A percentile compares a stretch with the other conserved stretches of the same genome.
Conservation (phyloP, 2,797 vertebrate genomes). For the Brachymystax lenok region DNA sequence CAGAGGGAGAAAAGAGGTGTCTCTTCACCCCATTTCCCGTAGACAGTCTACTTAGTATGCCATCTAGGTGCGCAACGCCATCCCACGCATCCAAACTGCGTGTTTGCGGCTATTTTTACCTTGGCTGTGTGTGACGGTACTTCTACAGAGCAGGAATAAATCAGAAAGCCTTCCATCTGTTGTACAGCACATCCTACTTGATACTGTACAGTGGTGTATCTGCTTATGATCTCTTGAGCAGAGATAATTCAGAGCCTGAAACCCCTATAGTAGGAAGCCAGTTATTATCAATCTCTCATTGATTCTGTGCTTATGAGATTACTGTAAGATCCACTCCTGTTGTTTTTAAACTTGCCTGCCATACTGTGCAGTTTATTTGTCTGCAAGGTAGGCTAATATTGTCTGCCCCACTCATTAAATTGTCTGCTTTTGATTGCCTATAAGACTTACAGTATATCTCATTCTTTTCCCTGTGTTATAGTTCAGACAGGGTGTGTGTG, state of each 20-base stretch:
- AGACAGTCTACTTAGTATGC: conserved; percentile 1
- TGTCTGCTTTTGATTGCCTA: not conserved
- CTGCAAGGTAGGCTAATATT: not conserved
- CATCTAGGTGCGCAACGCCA: not conserved
- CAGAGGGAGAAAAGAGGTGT: not conserved
- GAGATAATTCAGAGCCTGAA: conserved; percentile 1
- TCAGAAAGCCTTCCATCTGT: not conserved
- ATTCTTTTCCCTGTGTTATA: not conserved
- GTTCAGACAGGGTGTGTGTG: not conserved
- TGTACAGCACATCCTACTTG: conserved; percentile 10
- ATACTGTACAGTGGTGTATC: conserved; percentile 16
- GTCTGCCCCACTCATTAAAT: not conserved
- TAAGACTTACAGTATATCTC: not conserved
- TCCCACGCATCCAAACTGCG: not conserved
- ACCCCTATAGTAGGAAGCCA: not conserved
- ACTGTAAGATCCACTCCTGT: not conserved
- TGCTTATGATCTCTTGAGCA: conserved; percentile 7
- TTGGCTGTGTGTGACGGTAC: not conserved
- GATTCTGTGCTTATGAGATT: not conserved
- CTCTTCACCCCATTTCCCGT: not conserved
- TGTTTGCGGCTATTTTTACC: not conserved
- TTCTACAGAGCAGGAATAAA: conserved; percentile 15
- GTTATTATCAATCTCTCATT: not conserved
- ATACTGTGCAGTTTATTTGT: not conserved
- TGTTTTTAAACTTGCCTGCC: not conserved